These are phyloP conservation scores for Xenops minutus DNA, from an alignment of 2,797 vertebrate species.

Conservation along the genomic window DNA sequence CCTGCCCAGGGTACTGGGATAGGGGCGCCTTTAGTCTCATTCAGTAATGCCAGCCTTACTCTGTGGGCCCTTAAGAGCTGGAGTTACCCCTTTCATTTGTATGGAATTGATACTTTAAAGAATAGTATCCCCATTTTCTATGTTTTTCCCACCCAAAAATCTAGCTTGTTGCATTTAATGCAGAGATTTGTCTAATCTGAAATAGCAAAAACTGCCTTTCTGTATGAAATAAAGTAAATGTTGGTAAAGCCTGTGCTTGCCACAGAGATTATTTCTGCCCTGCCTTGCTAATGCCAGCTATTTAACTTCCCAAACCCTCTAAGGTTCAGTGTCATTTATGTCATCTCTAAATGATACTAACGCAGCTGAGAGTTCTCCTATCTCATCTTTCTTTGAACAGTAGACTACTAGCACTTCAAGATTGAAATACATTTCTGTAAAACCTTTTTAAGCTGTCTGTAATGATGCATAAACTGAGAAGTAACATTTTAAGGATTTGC, in stretches of 20 bases:
- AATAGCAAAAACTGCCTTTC: neutral
- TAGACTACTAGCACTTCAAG: neutral
- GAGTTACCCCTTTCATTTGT: neutral
- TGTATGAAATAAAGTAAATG: neutral
- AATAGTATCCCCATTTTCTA: neutral
- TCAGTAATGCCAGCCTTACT: neutral
- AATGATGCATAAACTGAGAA: slow-evolving; percentile 17
- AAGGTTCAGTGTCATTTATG: neutral
- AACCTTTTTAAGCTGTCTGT: slow-evolving; percentile 1
- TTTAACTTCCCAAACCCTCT: neutral
- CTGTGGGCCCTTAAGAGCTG: neutral
- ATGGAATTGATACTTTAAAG: neutral
- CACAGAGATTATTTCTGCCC: neutral
- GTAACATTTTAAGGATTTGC: neutral
- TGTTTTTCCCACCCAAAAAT: neutral
- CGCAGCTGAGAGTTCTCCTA: neutral
- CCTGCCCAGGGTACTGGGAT: neutral
- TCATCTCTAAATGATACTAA: neutral
- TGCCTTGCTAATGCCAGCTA: neutral
- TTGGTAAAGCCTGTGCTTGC: neutral
- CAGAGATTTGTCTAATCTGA: neutral
- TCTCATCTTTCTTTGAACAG: neutral
- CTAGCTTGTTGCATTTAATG: neutral
- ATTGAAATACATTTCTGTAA: slow-evolving; percentile 2
- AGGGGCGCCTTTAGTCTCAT: neutral